Conservation (phyloP, 2,797 vertebrate species). For the Apogon hyalosoma region DNA sequence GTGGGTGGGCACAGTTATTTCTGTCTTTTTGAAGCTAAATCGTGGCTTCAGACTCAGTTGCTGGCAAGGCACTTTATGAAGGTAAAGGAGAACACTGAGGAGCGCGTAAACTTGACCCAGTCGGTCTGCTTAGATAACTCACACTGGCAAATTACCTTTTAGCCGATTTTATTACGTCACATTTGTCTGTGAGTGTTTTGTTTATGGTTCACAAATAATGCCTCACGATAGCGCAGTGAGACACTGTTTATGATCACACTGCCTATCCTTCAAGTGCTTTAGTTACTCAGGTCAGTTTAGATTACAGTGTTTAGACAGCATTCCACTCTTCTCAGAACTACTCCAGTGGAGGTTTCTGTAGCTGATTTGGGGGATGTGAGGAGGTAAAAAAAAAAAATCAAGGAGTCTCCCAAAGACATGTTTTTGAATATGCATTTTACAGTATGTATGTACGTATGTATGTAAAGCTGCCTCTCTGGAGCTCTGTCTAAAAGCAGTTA, state of each 20-base stretch:
- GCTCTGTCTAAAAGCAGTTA: conserved; percentile 42
- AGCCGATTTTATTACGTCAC: conserved; percentile 23
- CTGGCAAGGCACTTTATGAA: conserved; percentile 55
- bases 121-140: conserved; percentile 37
- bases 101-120: conserved; percentile 36
- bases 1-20: conserved; percentile 21
- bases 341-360: conserved; percentile 47
- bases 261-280: conserved; percentile 78
- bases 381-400: conserved; percentile 5
- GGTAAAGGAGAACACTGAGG: conserved; percentile 9
- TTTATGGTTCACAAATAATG: conserved; percentile 57
- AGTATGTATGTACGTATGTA: conserved; percentile 46
- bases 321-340: conserved; percentile 65
- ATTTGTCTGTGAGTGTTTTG: conserved; percentile 31
- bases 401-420: conserved; percentile 47
- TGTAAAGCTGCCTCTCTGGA: conserved; percentile 34
- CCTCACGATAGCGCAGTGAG: conserved; percentile 54
- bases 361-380: conserved; percentile 11
- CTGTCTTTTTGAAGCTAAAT: conserved; percentile 22
- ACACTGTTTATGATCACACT: conserved; percentile 33
- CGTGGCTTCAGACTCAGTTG: conserved; percentile 22
- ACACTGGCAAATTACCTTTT: conserved; percentile 23
- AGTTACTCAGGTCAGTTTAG: conserved; percentile 79
- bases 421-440: conserved; percentile 39
- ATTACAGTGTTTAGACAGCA: conserved; percentile 56